Evolutionary conservation across 2,888 invertebrate genomes (phyloP).

Genomic region (Nemotelus pantherinus): DNA sequence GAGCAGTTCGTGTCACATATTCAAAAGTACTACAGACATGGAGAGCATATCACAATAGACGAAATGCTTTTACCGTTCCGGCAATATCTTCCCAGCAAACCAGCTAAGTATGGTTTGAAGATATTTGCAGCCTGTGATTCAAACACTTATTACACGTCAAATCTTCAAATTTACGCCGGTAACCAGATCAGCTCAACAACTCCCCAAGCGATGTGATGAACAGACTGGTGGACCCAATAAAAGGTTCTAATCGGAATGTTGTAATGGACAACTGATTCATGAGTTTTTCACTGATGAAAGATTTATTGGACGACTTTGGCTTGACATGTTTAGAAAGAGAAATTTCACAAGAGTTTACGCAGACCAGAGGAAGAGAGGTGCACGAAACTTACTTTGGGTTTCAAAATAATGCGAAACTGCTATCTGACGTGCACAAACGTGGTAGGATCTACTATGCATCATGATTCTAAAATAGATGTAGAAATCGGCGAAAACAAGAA

Average conservation of each 20-base stretch:
- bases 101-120: constrained; percentile 43
- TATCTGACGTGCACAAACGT: background rate
- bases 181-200: constrained; percentile 32
- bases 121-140: constrained; percentile 30
- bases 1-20: background rate
- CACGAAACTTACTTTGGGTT: constrained; percentile 27
- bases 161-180: constrained; percentile 36
- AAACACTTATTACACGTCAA: constrained; percentile 22
- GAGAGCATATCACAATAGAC: constrained; percentile 31
- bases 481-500: background rate
- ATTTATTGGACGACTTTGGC: constrained; percentile 47
- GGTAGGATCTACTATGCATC: constrained; percentile 5
- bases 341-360: constrained; percentile 47
- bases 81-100: constrained; percentile 40
- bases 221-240: constrained; percentile 7
- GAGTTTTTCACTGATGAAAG: constrained; percentile 48
- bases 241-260: constrained; percentile 36
- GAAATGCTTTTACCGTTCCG: constrained; percentile 40
- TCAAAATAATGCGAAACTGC: background rate
- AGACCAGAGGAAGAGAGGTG: constrained; percentile 47
- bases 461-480: background rate
- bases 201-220: constrained; percentile 19
- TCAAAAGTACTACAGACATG: constrained; percentile 5
- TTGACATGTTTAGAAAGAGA: constrained; percentile 47
- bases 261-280: constrained; percentile 46